Percentiles rank a stretch among this genome's conserved stretches.
Conservation (phyloP, 2,888 invertebrate species). For the Aporophyla lueneburgensis region DNA sequence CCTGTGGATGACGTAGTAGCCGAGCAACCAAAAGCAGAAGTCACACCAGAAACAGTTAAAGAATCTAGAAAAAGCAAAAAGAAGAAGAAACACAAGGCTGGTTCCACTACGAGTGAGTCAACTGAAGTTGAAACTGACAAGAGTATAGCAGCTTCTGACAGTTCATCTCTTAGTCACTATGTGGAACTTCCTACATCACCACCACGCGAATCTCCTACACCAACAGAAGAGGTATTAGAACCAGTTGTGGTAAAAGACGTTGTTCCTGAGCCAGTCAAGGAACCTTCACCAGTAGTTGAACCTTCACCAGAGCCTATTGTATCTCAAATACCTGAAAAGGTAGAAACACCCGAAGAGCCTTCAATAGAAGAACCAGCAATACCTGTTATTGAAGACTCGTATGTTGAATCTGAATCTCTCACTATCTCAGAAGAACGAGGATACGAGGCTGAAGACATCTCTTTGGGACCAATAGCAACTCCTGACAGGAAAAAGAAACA, state of each 20-base stretch:
- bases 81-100: slow-evolving; percentile 92
- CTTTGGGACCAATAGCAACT: slow-evolving; percentile 80
- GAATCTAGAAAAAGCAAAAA: slow-evolving; percentile 91
- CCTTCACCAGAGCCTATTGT: slow-evolving; percentile 17
- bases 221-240: slow-evolving; percentile 52
- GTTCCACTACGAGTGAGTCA: slow-evolving; percentile 77
- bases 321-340: slow-evolving; percentile 66
- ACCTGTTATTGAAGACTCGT: slow-evolving; percentile 74
- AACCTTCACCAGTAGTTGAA: slow-evolving; percentile 60
- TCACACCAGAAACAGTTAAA: slow-evolving; percentile 71
- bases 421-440: slow-evolving; percentile 90
- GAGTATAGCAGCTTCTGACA: slow-evolving; percentile 82
- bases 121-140: slow-evolving; percentile 80
- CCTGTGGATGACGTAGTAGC: slow-evolving; percentile 73
- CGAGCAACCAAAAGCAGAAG: slow-evolving; percentile 75
- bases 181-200: slow-evolving; percentile 87
- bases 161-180: slow-evolving; percentile 86
- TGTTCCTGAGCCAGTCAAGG: slow-evolving; percentile 38
- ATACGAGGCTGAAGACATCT: slow-evolving; percentile 94
- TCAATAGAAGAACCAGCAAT: slow-evolving; percentile 23
- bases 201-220: slow-evolving; percentile 68
- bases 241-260: slow-evolving; percentile 18
- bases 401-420: slow-evolving; percentile 84
- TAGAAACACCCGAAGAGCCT: slow-evolving; percentile 21
- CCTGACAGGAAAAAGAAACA: slow-evolving; percentile 89